phyloP scores from a whole-genome alignment of 2,888 invertebrate species.

The Phoronis australis region DNA sequence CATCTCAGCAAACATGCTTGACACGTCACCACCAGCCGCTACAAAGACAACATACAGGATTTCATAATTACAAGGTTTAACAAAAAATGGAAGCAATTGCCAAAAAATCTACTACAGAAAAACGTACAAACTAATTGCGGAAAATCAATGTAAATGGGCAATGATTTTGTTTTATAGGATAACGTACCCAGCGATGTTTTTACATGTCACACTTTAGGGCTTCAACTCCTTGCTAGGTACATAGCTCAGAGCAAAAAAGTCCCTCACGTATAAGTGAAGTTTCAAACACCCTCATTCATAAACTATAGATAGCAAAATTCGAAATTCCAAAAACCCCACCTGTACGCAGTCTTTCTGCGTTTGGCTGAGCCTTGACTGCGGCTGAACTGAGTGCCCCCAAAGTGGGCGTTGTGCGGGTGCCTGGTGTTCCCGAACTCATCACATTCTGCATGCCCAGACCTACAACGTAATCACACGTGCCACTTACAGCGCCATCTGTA shows the following conservation, averaged over 20 bases:
- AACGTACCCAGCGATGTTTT: too few species aligned
- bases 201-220: too few species aligned
- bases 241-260: too few species aligned
- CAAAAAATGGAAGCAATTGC: too few species aligned
- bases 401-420: background rate
- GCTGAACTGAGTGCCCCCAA: slow-evolving; percentile 21
- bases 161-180: too few species aligned
- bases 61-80: too few species aligned
- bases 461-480: background rate
- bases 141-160: too few species aligned
- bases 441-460: background rate
- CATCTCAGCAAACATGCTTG: slow-evolving; percentile 60
- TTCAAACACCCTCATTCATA: too few species aligned
- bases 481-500: background rate
- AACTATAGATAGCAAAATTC: background rate
- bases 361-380: slow-evolving; percentile 17
- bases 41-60: background rate
- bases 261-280: too few species aligned
- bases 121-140: too few species aligned
- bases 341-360: background rate
- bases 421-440: slow-evolving; percentile 9
- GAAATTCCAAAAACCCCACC: background rate
- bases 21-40: slow-evolving; percentile 22
- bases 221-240: too few species aligned
- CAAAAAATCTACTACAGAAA: too few species aligned